These are phyloP conservation scores for Rattus norvegicus DNA, from an alignment of 2,113 vertebrate species.

Conservation along the genomic window DNA sequence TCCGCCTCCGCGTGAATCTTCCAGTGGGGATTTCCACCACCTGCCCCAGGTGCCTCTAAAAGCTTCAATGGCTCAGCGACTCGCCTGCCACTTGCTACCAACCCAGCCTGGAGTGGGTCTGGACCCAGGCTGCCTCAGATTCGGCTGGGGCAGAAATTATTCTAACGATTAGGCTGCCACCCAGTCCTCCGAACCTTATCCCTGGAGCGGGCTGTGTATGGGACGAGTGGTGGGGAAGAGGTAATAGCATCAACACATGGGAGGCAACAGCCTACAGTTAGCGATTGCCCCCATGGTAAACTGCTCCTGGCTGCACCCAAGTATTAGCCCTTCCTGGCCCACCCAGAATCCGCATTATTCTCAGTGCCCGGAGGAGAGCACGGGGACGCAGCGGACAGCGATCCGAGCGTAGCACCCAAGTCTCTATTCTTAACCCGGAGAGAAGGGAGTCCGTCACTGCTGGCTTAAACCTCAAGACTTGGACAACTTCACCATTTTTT, in stretches of 20 bases:
- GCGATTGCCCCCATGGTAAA: neutral
- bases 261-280: neutral
- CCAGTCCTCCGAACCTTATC: neutral
- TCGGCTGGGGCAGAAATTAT: neutral
- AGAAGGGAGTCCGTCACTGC: neutral
- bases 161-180: neutral
- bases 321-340: neutral
- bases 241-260: neutral
- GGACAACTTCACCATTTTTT: constrained; percentile 42
- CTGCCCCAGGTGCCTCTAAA: constrained; percentile 45
- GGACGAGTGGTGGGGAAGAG: neutral
- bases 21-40: constrained; percentile 70
- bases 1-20: neutral
- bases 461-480: constrained; percentile 34
- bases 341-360: neutral
- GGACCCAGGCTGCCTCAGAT: neutral
- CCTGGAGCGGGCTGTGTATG: neutral
- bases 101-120: neutral
- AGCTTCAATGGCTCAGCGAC: neutral
- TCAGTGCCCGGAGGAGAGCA: neutral
- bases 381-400: accelerated
- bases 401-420: neutral
- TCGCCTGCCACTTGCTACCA: constrained; percentile 27
- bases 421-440: neutral
- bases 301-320: neutral